Evolutionary conservation across 2,113 vertebrate species (phyloP).

Genomic region (Centropristis striata): DNA sequence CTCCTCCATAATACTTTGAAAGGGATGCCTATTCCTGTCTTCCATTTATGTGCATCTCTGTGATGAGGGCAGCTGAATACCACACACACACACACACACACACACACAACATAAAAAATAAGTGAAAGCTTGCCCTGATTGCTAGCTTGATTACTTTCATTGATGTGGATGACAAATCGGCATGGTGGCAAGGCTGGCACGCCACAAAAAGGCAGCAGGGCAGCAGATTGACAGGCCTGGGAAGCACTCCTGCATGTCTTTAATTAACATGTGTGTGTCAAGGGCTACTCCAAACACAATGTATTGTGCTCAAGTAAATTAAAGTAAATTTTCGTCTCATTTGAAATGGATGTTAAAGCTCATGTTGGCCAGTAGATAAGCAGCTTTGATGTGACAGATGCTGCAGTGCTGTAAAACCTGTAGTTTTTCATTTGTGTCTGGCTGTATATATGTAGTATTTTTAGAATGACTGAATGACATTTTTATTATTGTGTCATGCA

Average conservation of each 20-base stretch:
- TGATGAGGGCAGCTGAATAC: constrained; percentile 63
- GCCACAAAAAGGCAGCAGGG: constrained; percentile 40
- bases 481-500: not conserved
- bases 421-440: not conserved
- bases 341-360: constrained; percentile 15
- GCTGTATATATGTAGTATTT: not conserved
- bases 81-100: constrained; percentile 25
- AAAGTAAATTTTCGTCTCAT: not conserved
- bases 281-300: constrained; percentile 19
- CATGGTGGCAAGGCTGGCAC: constrained; percentile 55
- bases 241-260: constrained; percentile 56
- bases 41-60: constrained; percentile 67
- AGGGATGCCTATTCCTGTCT: constrained; percentile 75
- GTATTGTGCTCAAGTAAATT: constrained; percentile 31
- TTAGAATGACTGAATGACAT: not conserved
- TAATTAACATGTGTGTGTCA: constrained; percentile 67
- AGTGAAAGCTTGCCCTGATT: constrained; percentile 67
- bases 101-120: constrained; percentile 26
- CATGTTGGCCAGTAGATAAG: not conserved
- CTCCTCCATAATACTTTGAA: constrained; percentile 70
- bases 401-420: not conserved
- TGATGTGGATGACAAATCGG: constrained; percentile 69
- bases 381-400: constrained; percentile 2
- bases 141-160: constrained; percentile 73
- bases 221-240: constrained; percentile 50